A percentile compares a stretch with the other conserved stretches of the same genome.
phyloP scores from a whole-genome alignment of 2,888 invertebrate species.

The Meganola albula region DNA sequence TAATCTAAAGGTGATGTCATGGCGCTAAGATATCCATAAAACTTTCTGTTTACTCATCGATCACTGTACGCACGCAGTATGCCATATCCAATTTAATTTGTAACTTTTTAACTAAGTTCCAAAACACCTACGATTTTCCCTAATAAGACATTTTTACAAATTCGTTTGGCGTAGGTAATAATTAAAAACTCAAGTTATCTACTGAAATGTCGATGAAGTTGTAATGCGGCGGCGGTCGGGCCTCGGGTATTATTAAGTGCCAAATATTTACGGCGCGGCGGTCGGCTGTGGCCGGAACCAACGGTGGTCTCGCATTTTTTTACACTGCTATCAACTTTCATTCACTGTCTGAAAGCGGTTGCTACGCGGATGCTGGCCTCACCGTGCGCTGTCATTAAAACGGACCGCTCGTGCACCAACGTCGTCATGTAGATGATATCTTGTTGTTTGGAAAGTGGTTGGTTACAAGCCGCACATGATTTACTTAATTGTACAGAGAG shows the following conservation, averaged over 20 bases:
- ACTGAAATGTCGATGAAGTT: constrained; percentile 31
- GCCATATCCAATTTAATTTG: too few species aligned
- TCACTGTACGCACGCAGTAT: too few species aligned
- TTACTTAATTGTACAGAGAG: constrained; percentile 36
- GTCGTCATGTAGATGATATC: constrained; percentile 71
- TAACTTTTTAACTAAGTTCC: too few species aligned
- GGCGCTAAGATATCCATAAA: too few species aligned
- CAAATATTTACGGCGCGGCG: constrained; percentile 49
- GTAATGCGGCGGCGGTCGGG: constrained; percentile 23
- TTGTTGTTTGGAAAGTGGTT: constrained; percentile 68
- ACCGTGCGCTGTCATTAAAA: constrained; percentile 64
- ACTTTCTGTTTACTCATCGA: too few species aligned
- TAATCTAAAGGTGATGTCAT: too few species aligned
- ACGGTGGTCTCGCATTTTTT: constrained; percentile 52
- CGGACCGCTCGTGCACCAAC: constrained; percentile 63
- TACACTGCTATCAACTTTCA: constrained; percentile 68
- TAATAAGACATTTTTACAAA: too few species aligned
- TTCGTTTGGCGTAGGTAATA: too few species aligned
- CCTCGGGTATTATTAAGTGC: constrained; percentile 31
- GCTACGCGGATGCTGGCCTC: constrained; percentile 73
- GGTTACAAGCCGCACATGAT: constrained; percentile 38
- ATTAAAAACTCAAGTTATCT: constrained; percentile 28
- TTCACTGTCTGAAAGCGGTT: constrained; percentile 71
- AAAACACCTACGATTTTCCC: too few species aligned
- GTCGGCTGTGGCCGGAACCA: constrained; percentile 50